A percentile compares a stretch with the other conserved stretches of the same genome.
These are phyloP conservation scores for Cheiracanthium punctorium DNA, from an alignment of 2,888 invertebrate genomes.

Conservation along the genomic window DNA sequence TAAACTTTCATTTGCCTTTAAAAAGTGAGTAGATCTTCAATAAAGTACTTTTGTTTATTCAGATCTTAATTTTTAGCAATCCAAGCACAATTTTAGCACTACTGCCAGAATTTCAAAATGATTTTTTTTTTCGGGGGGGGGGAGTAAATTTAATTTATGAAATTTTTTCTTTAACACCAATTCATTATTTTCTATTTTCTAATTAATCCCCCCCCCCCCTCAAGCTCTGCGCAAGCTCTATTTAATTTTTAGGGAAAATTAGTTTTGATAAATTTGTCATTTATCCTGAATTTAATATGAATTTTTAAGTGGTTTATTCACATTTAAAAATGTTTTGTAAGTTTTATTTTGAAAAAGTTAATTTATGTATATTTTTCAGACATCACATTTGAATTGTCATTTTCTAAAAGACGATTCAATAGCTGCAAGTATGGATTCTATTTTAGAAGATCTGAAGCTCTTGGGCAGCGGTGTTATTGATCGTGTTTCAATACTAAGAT, in stretches of 20 bases:
- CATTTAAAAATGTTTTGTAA: background rate
- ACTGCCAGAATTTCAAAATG: background rate
- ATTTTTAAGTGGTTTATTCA: background rate
- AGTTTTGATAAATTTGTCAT: too few relatives aligned
- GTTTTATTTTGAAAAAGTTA: background rate
- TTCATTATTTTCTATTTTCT: too few relatives aligned
- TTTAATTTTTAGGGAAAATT: background rate
- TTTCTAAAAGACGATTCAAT: slow-evolving; percentile 74
- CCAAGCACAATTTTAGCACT: background rate
- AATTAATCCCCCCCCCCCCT: too few relatives aligned
- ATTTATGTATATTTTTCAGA: slow-evolving; percentile 76
- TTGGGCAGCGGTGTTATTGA: slow-evolving; percentile 69
- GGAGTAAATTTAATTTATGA: too few relatives aligned
- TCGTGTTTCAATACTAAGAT: too few relatives aligned
- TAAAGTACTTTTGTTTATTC: too few relatives aligned
- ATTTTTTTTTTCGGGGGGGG: too few relatives aligned
- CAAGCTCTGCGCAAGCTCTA: background rate
- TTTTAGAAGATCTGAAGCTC: slow-evolving; percentile 72
- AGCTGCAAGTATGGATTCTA: slow-evolving; percentile 62
- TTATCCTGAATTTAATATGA: background rate
- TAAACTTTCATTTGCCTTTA: background rate
- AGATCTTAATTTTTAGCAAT: background rate
- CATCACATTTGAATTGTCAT: slow-evolving; percentile 79
- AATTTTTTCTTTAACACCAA: too few relatives aligned
- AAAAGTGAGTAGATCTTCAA: background rate